Evolutionary conservation across 2,888 invertebrate genomes (phyloP).

Genomic region (Drosophila meridiana): DNA sequence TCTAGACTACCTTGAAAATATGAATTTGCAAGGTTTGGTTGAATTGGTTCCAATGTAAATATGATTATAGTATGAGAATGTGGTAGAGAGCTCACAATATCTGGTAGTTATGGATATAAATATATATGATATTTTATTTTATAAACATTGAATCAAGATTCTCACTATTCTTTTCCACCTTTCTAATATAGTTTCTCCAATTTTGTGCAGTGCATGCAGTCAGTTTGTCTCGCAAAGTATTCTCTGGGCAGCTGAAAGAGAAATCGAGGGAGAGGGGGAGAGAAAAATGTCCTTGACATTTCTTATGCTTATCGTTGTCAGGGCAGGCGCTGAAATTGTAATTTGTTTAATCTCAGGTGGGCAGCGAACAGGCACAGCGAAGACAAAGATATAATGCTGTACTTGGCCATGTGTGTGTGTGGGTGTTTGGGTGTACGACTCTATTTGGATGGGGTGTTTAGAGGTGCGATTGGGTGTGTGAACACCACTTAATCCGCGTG

Average conservation of each 20-base stretch:
- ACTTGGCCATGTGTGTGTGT: not conserved
- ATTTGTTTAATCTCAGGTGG: constrained; percentile 75
- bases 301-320: constrained; percentile 77
- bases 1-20: too few species aligned
- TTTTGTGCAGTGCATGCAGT: constrained; percentile 33
- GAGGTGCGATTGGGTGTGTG: constrained; percentile 5
- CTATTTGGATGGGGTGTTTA: constrained; percentile 16
- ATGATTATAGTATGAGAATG: too few species aligned
- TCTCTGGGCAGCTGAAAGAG: constrained; percentile 14
- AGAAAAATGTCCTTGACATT: constrained; percentile 78
- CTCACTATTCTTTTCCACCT: not conserved
- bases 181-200: not conserved
- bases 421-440: constrained; percentile 23
- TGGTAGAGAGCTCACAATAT: too few species aligned
- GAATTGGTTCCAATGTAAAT: too few species aligned
- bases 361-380: constrained; percentile 34
- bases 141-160: not conserved
- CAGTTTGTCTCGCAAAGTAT: constrained; percentile 9
- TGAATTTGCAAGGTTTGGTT: too few species aligned
- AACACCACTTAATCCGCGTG: constrained; percentile 57
- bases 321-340: constrained; percentile 79
- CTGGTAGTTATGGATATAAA: too few species aligned
- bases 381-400: constrained; percentile 34
- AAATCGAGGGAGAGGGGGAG: not conserved
- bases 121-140: too few species aligned